Percentiles rank a stretch among this genome's conserved stretches.
Conservation (phyloP, 1,140 invertebrate species). For the Lepidurus couesii region DNA sequence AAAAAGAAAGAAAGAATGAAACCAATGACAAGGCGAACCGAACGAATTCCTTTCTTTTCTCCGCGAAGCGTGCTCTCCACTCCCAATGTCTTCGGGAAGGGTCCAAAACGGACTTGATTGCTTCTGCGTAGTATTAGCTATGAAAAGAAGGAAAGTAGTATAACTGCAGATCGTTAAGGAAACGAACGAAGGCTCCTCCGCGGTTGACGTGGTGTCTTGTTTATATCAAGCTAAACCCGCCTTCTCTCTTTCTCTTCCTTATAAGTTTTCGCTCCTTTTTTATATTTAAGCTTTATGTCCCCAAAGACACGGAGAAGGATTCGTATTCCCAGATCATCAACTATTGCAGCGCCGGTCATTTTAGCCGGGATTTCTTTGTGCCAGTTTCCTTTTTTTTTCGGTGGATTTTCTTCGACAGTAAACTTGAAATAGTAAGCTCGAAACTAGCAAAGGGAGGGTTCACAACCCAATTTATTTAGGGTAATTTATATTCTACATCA, state of each 20-base stretch:
- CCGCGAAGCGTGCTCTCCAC: too few relatives aligned
- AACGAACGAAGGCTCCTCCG: not conserved
- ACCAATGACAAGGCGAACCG: too few relatives aligned
- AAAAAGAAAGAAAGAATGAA: not conserved
- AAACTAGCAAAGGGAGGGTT: too few relatives aligned
- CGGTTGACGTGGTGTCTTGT: not conserved
- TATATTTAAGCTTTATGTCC: not conserved
- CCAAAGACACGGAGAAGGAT: not conserved
- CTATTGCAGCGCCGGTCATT: not conserved
- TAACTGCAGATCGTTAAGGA: constrained; percentile 6
- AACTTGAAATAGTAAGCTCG: too few relatives aligned
- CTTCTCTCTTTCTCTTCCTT: not conserved
- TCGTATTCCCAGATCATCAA: not conserved
- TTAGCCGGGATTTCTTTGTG: too few relatives aligned
- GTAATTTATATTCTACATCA: too few relatives aligned
- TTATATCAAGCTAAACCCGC: not conserved
- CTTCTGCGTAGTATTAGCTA: not conserved
- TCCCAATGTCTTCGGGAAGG: too few relatives aligned
- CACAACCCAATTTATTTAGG: too few relatives aligned
- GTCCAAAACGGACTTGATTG: not conserved
- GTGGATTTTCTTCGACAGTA: too few relatives aligned
- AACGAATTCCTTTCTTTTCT: too few relatives aligned
- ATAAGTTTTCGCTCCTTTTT: not conserved
- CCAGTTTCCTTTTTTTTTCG: too few relatives aligned
- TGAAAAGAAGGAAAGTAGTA: not conserved